phyloP scores from a whole-genome alignment of 2,113 vertebrate species.

The Phaethon lepturus region DNA sequence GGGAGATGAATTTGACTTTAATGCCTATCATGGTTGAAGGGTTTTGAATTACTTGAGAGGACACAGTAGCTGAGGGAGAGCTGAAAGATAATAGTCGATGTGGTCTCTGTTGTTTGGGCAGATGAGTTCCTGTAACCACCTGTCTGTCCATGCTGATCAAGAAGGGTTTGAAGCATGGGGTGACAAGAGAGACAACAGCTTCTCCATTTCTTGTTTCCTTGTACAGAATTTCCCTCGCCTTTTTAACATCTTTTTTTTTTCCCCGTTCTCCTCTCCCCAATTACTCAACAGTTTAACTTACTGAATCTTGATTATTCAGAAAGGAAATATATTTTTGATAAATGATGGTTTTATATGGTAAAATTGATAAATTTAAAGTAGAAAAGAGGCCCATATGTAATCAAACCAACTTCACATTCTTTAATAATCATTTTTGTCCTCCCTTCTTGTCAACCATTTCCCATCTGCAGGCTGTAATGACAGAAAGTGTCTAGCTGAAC shows the following conservation, averaged over 20 bases:
- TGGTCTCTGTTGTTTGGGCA: neutral
- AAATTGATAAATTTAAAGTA: neutral
- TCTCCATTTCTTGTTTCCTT: neutral
- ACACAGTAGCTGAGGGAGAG: neutral
- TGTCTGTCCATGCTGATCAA: neutral
- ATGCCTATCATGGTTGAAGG: neutral
- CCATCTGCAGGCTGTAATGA: neutral
- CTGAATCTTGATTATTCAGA: neutral
- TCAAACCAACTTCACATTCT: neutral
- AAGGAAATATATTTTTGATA: neutral
- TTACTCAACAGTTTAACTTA: neutral
- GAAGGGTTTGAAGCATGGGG: neutral
- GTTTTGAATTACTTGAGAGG: neutral
- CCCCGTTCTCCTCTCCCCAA: neutral
- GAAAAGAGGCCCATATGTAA: neutral
- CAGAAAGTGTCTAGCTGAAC: neutral
- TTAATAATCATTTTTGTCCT: neutral
- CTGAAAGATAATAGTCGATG: neutral
- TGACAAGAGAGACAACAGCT: neutral
- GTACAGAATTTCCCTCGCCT: neutral
- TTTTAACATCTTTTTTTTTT: fast-evolving
- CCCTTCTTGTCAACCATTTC: neutral
- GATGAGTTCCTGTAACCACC: neutral
- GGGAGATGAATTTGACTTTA: neutral
- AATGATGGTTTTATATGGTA: neutral